Percentiles rank a stretch among this genome's conserved stretches.
These are phyloP conservation scores for Drosophila athabasca DNA, from an alignment of 1,140 invertebrate genomes.

Conservation along the genomic window DNA sequence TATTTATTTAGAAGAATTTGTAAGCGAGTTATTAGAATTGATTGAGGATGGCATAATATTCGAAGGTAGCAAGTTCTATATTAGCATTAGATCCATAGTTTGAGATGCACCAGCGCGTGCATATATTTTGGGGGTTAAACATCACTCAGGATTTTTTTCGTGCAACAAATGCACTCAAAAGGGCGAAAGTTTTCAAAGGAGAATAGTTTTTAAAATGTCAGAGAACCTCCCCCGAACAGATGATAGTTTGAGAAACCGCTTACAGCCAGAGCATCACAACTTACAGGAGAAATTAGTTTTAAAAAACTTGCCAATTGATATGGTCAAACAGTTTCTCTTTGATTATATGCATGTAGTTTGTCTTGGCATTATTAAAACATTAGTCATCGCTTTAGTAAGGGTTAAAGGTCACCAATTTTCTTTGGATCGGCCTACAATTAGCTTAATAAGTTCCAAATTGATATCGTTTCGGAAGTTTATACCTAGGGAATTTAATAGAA, in stretches of 20 bases:
- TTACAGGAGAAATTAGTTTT: too few relatives aligned
- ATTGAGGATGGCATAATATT: not conserved
- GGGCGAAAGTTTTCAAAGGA: too few relatives aligned
- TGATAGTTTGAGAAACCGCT: too few relatives aligned
- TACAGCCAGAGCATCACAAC: too few relatives aligned
- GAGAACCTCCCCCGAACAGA: too few relatives aligned
- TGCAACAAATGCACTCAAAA: conserved; percentile 1
- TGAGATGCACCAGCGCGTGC: not conserved
- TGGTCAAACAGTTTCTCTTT: not conserved
- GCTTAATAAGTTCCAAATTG: not conserved
- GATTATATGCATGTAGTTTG: conserved; percentile 2
- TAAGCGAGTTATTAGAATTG: too few relatives aligned
- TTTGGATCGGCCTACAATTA: not conserved
- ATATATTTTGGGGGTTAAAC: not conserved
- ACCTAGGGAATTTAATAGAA: not conserved
- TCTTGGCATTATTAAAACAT: conserved; percentile 1
- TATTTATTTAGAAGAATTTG: too few relatives aligned
- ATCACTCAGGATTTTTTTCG: not conserved
- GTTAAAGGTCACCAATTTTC: not conserved
- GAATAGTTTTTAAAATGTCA: too few relatives aligned
- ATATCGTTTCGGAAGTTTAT: not conserved
- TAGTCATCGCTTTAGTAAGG: not conserved
- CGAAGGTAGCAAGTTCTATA: not conserved
- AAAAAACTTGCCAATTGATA: too few relatives aligned
- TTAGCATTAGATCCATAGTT: not conserved